Evolutionary conservation across 2,888 invertebrate genomes (phyloP), one percentile per base, ranked within the genome.

Genomic region (Coelopa pilipes): DNA sequence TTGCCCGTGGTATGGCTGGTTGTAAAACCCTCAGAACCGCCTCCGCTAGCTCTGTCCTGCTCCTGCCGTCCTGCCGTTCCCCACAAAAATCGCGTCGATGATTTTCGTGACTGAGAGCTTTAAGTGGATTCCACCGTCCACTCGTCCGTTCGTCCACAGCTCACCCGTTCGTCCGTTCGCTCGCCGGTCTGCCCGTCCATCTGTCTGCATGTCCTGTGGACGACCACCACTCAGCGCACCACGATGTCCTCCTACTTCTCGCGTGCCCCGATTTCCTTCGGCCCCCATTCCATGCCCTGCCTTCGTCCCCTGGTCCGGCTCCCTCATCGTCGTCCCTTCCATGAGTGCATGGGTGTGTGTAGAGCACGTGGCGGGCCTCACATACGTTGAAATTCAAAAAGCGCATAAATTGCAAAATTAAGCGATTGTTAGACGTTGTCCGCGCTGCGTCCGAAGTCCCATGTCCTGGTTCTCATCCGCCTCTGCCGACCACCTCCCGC

Each of bases 61-160:
- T 24, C 34, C 34, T 15, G 62, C 62, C n/a, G 34, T 11, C 5
- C 62, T 34, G 13, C 62, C 24, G 15, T 34, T 11, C 67, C 53
- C n/a, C 55, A 74, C 57, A n/a, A 74, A 73, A 68, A 72, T 77
- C 69, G 74, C 78, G 75, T 78, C 76, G 79, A 79, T 82, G 82
- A 82, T 81, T 83, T 82, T 81, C 82, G 82, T 82, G 82, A 82
- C 82, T 81, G 81, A 82, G 81, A 81, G 84, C 84, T 81, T 81
- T 82, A 81, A 81, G 80, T 76, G 79, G 77, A 79, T 34, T 4
- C 34, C 34, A 34, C 34, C 34, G 7, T 34, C 82, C 78, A 80
- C 82, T 78, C 77, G 63, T 76, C 71, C 75, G 63, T 76, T 70
- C 75, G 34, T 34, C 34, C 7, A 34, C 62, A 46, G 9, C 11